phyloP scores from a whole-genome alignment of 2,888 invertebrate genomes.

The Asteroscopus sphinx region DNA sequence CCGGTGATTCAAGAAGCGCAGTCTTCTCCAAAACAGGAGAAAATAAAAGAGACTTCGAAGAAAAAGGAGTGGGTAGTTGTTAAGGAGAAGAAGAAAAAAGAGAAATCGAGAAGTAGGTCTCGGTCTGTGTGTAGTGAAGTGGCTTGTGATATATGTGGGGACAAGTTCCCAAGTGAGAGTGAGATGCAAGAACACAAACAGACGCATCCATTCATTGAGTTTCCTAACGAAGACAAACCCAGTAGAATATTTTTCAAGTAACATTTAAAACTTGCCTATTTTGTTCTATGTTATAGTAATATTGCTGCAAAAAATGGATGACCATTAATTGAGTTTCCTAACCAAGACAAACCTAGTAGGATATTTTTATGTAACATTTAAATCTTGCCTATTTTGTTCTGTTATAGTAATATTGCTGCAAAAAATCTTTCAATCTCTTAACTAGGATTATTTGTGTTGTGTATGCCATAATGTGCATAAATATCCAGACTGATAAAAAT shows the following conservation, averaged over 20 bases:
- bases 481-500: neutral
- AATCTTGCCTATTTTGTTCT: conserved; percentile 60
- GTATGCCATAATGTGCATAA: neutral
- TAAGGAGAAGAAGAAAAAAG: conserved; percentile 70
- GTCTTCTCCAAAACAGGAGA: conserved; percentile 67
- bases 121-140: conserved; percentile 52
- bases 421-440: too few species aligned
- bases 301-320: conserved; percentile 16
- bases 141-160: conserved; percentile 84
- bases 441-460: too few species aligned
- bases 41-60: conserved; percentile 53
- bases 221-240: conserved; percentile 84
- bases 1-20: conserved; percentile 69
- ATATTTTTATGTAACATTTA: conserved; percentile 83
- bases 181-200: conserved; percentile 83
- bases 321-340: conserved; percentile 86
- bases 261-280: conserved; percentile 61
- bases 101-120: conserved; percentile 48
- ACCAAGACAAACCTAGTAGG: conserved; percentile 84
- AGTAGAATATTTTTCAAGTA: conserved; percentile 88
- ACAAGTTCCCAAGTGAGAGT: conserved; percentile 74
- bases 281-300: conserved; percentile 18
- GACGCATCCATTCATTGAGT: conserved; percentile 86
- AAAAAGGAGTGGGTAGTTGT: conserved; percentile 65
- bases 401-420: conserved; percentile 31